Base-by-base conservation (phyloP, 2,888 invertebrate genomes). In the Tolmerus cingulatus region DNA sequence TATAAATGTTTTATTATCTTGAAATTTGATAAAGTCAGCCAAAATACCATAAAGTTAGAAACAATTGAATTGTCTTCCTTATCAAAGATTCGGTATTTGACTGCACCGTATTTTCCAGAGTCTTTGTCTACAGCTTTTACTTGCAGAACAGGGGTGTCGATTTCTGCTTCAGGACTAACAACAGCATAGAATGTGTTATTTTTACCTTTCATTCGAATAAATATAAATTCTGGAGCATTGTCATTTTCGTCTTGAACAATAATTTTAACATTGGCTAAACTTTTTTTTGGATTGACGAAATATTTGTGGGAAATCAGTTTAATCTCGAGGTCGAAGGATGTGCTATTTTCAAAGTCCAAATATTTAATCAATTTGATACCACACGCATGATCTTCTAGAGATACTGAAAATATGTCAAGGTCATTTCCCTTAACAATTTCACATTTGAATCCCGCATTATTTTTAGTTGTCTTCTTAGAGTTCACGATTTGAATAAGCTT, bases 121-220 rank as follows among this genome's bases (percentile, higher is more conserved):
- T 98, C 98, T 89, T 95, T 94, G 92, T 98, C 98, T 89, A 95
- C 95, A 0, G 98, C 98, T 94, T 96, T 95, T 5, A 98, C 95
- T 93, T 97, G 96, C 74, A 97, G 91, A 5, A 98, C 96, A 55
- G 96, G 95, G 4, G 96, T 95, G 12, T 96, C 95, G 88, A 97
- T 94, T 86, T 96, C 94, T 89, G 96, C 95, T 89, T 96, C 95
- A 81, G 95, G 94, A 0, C 96, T 94, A 1, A 98, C 95, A 0
- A 97, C 96, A 0, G 96, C 96, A 90, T 96, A 97, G 91, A 97
- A 98, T 84, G 96, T 96, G 86, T 94, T 95, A 85, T 94, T 94
- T 14, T 95, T 95, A 0, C 93, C 94, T 2, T 93, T 93, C 86
- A 93, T 92, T 16, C 95, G 94, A 1, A 96, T 95, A 90, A 96